Evolutionary conservation across 1,140 invertebrate genomes (phyloP).

Genomic region (Ceratoteleas bidentatus): DNA sequence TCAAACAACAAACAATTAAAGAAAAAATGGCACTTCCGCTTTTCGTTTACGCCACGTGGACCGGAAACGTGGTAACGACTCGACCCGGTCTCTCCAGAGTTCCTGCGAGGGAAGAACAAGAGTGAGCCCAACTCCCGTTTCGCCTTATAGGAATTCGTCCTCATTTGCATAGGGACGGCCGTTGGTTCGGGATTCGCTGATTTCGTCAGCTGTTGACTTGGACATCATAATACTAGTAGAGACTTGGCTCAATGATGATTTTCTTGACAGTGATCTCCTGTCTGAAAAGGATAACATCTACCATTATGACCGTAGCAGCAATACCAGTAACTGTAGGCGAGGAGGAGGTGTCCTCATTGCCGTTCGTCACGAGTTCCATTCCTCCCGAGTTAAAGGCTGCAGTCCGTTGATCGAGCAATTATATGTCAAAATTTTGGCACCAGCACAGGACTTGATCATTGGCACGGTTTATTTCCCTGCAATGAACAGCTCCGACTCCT

Average conservation of each 20-base stretch:
- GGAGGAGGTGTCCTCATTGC: neutral
- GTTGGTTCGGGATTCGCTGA: neutral
- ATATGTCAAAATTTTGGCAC: neutral
- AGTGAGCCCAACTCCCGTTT: too few relatives aligned
- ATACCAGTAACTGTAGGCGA: neutral
- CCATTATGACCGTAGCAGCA: neutral
- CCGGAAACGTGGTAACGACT: too few relatives aligned
- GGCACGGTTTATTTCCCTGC: neutral
- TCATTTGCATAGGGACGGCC: too few relatives aligned
- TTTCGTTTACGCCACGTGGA: too few relatives aligned
- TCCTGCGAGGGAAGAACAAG: too few relatives aligned
- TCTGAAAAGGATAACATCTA: neutral
- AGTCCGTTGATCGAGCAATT: neutral
- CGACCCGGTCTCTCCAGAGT: too few relatives aligned
- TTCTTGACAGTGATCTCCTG: neutral
- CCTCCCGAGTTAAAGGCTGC: neutral
- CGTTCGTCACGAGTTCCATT: neutral
- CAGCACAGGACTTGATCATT: neutral
- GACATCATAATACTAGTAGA: too few relatives aligned
- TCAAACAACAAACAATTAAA: too few relatives aligned
- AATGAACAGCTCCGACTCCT: neutral
- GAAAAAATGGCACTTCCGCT: too few relatives aligned
- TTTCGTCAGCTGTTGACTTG: neutral
- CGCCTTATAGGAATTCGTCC: too few relatives aligned
- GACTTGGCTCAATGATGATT: neutral